These are phyloP conservation scores for Sesamia inferens DNA, from an alignment of 2,888 invertebrate species.

Conservation along the genomic window DNA sequence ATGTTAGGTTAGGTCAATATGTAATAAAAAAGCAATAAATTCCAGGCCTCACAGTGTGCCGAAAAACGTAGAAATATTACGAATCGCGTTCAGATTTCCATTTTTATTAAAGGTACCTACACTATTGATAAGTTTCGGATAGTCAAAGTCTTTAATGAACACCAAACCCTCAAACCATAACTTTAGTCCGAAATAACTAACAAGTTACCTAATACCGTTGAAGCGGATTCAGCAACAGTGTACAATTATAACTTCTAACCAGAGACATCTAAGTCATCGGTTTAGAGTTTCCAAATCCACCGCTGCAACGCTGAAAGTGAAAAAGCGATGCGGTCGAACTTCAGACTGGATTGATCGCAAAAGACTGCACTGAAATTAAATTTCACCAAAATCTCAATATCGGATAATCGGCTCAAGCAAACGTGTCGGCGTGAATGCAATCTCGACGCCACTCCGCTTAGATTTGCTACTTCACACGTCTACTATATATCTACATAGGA, in stretches of 20 bases:
- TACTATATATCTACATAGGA: slow-evolving; percentile 29
- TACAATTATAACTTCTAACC: slow-evolving; percentile 46
- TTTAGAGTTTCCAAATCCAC: slow-evolving; percentile 46
- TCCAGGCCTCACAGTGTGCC: not conserved
- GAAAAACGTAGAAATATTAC: slow-evolving; percentile 1
- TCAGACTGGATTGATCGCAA: slow-evolving; percentile 68
- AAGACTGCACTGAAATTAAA: slow-evolving; percentile 80
- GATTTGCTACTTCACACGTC: slow-evolving; percentile 58
- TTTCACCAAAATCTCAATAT: slow-evolving; percentile 80
- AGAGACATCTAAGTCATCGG: slow-evolving; percentile 38
- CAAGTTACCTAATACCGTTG: slow-evolving; percentile 42
- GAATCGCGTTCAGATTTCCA: slow-evolving; percentile 17
- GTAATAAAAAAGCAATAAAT: slow-evolving; percentile 17
- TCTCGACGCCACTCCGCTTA: slow-evolving; percentile 66
- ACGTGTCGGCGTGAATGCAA: slow-evolving; percentile 74
- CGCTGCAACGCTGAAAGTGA: slow-evolving; percentile 37
- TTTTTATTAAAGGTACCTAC: not conserved
- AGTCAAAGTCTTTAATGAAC: slow-evolving; percentile 31
- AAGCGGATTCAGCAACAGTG: slow-evolving; percentile 38
- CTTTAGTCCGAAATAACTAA: slow-evolving; percentile 33
- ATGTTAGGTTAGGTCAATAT: too few relatives aligned
- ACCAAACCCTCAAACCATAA: slow-evolving; percentile 29
- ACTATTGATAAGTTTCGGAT: slow-evolving; percentile 24
- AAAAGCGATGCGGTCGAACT: slow-evolving; percentile 45
- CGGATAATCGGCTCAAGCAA: slow-evolving; percentile 81